A percentile compares a stretch with the other conserved stretches of the same genome.
phyloP scores from a whole-genome alignment of 2,888 invertebrate species.

The Phaonia tiefii region DNA sequence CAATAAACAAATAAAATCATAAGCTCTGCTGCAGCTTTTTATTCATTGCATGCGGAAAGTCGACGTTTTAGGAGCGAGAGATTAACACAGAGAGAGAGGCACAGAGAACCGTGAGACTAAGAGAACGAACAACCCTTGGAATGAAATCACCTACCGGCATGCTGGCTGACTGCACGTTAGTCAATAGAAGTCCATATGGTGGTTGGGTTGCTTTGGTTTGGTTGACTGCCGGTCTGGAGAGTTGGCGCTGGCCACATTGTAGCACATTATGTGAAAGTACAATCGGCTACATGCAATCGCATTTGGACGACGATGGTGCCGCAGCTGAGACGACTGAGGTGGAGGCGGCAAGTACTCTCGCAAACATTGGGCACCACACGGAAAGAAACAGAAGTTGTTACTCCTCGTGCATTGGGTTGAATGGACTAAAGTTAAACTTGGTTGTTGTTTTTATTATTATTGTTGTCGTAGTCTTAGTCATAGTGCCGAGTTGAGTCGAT shows the following conservation, averaged over 20 bases:
- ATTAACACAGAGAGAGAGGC: background rate
- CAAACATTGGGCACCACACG: slow-evolving; percentile 39
- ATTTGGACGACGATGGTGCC: background rate
- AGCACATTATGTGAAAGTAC: slow-evolving; percentile 43
- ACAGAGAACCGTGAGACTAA: background rate
- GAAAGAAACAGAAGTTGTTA: slow-evolving; percentile 58
- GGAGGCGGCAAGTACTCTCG: slow-evolving; percentile 26
- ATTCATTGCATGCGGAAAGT: slow-evolving; percentile 17
- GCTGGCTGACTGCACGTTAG: slow-evolving; percentile 17
- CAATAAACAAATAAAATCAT: slow-evolving; percentile 65
- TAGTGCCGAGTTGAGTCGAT: slow-evolving; percentile 9
- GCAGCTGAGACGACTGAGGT: slow-evolving; percentile 17
- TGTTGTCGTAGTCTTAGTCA: slow-evolving; percentile 67
- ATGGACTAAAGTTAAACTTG: slow-evolving; percentile 74
- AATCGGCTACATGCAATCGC: slow-evolving; percentile 2
- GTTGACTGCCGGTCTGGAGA: slow-evolving; percentile 16
- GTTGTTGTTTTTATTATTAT: slow-evolving; percentile 57
- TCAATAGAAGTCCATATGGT: slow-evolving; percentile 18
- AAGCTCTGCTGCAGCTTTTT: slow-evolving; percentile 67
- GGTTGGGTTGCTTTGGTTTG: slow-evolving; percentile 33
- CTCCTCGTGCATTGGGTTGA: slow-evolving; percentile 73
- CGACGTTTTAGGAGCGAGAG: background rate
- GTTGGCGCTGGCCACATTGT: slow-evolving; percentile 51
- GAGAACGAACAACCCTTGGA: slow-evolving; percentile 35
- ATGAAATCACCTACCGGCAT: background rate